These are phyloP conservation scores for Bombus affinis DNA, from an alignment of 1,140 invertebrate genomes.

Conservation along the genomic window DNA sequence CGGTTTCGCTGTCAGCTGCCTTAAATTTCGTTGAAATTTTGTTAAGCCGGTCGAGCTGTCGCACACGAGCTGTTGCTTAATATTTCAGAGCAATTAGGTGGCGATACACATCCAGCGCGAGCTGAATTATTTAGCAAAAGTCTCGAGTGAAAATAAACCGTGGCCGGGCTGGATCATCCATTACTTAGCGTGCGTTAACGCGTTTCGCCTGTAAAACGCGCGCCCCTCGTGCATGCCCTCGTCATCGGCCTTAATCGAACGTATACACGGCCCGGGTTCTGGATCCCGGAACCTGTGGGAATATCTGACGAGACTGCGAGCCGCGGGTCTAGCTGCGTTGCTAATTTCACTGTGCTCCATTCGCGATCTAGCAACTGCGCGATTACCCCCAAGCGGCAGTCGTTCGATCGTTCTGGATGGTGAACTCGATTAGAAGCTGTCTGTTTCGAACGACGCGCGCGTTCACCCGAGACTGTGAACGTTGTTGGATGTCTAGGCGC, in stretches of 20 bases:
- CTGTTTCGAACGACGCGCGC: neutral
- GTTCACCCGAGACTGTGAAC: neutral
- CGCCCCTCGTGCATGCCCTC: neutral
- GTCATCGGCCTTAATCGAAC: constrained; percentile 63
- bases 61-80: constrained; percentile 50
- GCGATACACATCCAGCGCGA: constrained; percentile 57
- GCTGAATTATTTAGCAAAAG: constrained; percentile 71
- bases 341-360: constrained; percentile 12
- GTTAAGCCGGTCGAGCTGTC: constrained; percentile 30
- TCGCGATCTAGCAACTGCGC: neutral
- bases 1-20: neutral
- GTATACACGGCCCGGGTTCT: constrained; percentile 12
- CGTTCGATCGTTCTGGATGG: constrained; percentile 14
- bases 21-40: constrained; percentile 58
- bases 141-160: constrained; percentile 67
- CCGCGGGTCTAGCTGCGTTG: constrained; percentile 3
- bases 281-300: constrained; percentile 38
- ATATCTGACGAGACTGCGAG: constrained; percentile 30
- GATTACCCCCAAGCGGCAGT: neutral
- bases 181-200: constrained; percentile 68
- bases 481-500: neutral
- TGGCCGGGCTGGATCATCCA: constrained; percentile 53
- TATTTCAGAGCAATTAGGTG: constrained; percentile 72
- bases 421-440: neutral
- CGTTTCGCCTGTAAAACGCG: constrained; percentile 65